Base-by-base conservation (phyloP, 2,888 invertebrate genomes). In the Caenorhabditis doughertyi region DNA sequence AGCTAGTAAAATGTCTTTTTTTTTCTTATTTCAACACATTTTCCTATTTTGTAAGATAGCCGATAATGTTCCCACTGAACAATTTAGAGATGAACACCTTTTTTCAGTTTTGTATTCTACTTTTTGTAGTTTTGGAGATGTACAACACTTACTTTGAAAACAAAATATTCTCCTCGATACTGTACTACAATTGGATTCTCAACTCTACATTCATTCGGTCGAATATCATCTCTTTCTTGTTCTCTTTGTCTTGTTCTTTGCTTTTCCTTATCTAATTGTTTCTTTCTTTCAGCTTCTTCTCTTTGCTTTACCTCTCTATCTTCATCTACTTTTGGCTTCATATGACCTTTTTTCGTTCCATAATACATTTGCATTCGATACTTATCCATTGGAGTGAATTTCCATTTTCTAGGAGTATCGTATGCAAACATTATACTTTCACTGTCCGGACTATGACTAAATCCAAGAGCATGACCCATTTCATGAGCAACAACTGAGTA, bases 401-500 rank as follows among this genome's bases (percentile, higher is more conserved):
- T 44, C 74, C 76, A 83, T 25, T 29, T n/a, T 29, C 83, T 32
- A 1, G 74, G 68, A 9, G 62, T 65, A 29, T 83, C 79, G 51
- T 79, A 79, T 3, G 79, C 83, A 55, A 71, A 83, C 83, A 83
- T 83, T 3, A 83, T 49, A 58, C 79, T 80, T 13, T 76, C 44
- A 11, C 35, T 51, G 9, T 83, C 79, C 13, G 74, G 47, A 76
- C 71, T 79, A 62, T 83, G 83, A 49, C 71, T 62, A 53, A 83
- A 83, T 29, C 83, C 83, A 7, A 83, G 55, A 32, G 83, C 73
- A 51, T 83, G 83, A 27, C 83, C 83, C 79, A 83, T 83, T 39
- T 83, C 83, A 39, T 83, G 83, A 35, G 79, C 79, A 4, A 83
- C 79, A 0, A 83, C 83, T 0, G 83, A 67, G 35, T 70, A 80